phyloP scores from a whole-genome alignment of 2,113 vertebrate genomes.

The Panurus biarmicus region DNA sequence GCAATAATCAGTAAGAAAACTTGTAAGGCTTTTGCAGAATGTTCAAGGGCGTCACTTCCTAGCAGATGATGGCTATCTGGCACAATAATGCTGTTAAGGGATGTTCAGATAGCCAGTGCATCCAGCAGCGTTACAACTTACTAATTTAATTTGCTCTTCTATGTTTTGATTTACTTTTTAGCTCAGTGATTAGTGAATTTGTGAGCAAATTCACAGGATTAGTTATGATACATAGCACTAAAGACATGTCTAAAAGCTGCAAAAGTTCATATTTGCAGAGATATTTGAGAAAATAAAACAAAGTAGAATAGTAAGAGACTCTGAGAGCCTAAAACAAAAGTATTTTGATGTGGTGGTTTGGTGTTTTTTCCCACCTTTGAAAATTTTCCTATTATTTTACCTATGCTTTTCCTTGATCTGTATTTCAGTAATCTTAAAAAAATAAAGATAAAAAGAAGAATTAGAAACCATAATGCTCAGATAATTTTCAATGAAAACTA shows the following conservation, averaged over 20 bases:
- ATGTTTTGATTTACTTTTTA: not conserved
- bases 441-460: not conserved
- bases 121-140: not conserved
- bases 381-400: not conserved
- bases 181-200: not conserved
- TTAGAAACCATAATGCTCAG: not conserved
- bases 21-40: not conserved
- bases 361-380: not conserved
- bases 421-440: constrained; percentile 2
- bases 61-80: not conserved
- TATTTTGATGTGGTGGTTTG: not conserved
- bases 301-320: not conserved
- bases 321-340: not conserved
- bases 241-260: not conserved
- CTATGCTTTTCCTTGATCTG: not conserved
- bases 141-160: not conserved
- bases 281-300: not conserved
- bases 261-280: not conserved
- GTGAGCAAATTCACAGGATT: not conserved
- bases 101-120: not conserved
- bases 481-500: not conserved
- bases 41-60: not conserved
- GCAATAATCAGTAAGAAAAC: not conserved
- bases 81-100: not conserved
- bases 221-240: not conserved